phyloP scores from a whole-genome alignment of 1,140 invertebrate genomes.

The Grapholita molesta region DNA sequence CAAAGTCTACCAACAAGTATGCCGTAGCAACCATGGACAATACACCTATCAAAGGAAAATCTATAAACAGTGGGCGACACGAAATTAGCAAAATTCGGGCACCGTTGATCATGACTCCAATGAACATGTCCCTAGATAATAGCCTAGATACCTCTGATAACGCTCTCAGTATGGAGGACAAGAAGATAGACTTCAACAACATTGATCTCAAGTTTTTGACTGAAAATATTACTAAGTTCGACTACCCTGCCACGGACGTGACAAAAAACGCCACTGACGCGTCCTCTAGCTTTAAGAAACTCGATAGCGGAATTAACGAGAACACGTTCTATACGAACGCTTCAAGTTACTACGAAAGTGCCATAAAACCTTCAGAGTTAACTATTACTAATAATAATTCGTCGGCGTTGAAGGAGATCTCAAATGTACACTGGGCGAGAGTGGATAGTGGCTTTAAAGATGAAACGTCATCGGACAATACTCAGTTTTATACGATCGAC shows the following conservation, averaged over 20 bases:
- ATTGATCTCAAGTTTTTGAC: slow-evolving; percentile 72
- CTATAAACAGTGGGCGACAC: slow-evolving; percentile 45
- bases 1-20: slow-evolving; percentile 50
- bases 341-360: slow-evolving; percentile 71
- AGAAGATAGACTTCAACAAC: slow-evolving; percentile 69
- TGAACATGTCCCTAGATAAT: slow-evolving; percentile 68
- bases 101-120: slow-evolving; percentile 38
- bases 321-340: slow-evolving; percentile 65
- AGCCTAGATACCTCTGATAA: slow-evolving; percentile 65
- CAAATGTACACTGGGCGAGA: slow-evolving; percentile 70
- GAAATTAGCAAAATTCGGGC: slow-evolving; percentile 68
- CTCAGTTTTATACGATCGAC: slow-evolving; percentile 48
- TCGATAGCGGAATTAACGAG: slow-evolving; percentile 73
- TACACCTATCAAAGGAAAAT: slow-evolving; percentile 63
- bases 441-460: slow-evolving; percentile 74
- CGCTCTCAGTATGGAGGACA: slow-evolving; percentile 55
- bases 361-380: slow-evolving; percentile 70
- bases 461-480: slow-evolving; percentile 62
- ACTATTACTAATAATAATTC: slow-evolving; percentile 60
- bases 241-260: slow-evolving; percentile 37
- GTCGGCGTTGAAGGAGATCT: slow-evolving; percentile 62
- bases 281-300: slow-evolving; percentile 60
- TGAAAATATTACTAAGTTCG: slow-evolving; percentile 53
- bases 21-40: slow-evolving; percentile 45
- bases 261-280: slow-evolving; percentile 41